These are phyloP conservation scores for Phlogophora meticulosa DNA, from an alignment of 2,888 invertebrate species.

Conservation along the genomic window DNA sequence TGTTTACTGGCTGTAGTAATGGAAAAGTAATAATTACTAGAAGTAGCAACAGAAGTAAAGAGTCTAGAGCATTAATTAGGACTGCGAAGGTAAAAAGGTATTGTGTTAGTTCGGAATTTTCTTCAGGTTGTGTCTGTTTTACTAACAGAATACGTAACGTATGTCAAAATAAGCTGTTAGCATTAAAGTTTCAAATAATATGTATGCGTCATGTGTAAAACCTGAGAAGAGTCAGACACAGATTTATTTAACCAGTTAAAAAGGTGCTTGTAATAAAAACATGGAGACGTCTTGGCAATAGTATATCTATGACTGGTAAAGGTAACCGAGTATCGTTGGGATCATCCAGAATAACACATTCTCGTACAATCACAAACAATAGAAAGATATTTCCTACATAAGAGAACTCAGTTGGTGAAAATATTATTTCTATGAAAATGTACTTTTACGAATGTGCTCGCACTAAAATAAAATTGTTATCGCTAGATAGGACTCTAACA, in stretches of 20 bases:
- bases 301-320: no score
- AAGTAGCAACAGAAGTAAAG: constrained; percentile 30
- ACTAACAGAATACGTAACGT: not conserved
- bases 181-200: not conserved
- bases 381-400: not conserved
- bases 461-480: constrained; percentile 50
- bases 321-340: no score
- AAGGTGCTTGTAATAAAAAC: not conserved
- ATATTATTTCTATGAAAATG: constrained; percentile 17
- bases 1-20: constrained; percentile 63
- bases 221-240: not conserved
- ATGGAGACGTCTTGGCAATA: no score
- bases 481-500: constrained; percentile 54
- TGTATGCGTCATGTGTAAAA: not conserved
- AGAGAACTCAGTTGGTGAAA: constrained; percentile 2
- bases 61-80: constrained; percentile 6
- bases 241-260: no score
- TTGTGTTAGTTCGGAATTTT: not conserved
- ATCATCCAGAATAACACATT: no score
- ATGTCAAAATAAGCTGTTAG: not conserved
- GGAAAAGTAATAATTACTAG: constrained; percentile 51
- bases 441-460: constrained; percentile 1
- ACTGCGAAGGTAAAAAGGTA: not conserved
- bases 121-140: not conserved
- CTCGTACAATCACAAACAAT: no score